phyloP scores from a whole-genome alignment of 1,140 invertebrate genomes.

The Nilaparvata lugens region DNA sequence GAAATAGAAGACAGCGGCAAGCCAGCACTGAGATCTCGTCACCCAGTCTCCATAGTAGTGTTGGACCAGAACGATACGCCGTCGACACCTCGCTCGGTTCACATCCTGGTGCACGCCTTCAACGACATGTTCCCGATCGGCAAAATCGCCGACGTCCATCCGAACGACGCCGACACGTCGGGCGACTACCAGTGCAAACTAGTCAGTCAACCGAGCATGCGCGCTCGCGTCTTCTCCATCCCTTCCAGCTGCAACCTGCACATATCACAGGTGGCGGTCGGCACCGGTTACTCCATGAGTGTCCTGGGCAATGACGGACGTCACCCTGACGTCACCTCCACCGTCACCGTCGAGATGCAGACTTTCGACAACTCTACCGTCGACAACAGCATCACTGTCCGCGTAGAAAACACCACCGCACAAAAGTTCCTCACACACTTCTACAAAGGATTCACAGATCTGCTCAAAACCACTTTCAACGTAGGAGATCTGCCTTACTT shows the following conservation, averaged over 20 bases:
- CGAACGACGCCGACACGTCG: constrained; percentile 78
- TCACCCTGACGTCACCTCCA: constrained; percentile 74
- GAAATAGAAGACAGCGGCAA: constrained; percentile 83
- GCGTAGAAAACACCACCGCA: constrained; percentile 60
- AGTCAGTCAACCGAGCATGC: constrained; percentile 44
- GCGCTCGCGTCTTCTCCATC: constrained; percentile 54
- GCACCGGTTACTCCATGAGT: constrained; percentile 56
- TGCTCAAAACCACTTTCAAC: constrained; percentile 52
- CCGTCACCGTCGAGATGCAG: constrained; percentile 70
- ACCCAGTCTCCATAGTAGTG: constrained; percentile 64
- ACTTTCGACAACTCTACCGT: constrained; percentile 71
- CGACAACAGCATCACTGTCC: constrained; percentile 68
- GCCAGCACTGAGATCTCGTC: constrained; percentile 70
- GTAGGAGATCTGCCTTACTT: constrained; percentile 54
- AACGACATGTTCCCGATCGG: constrained; percentile 58
- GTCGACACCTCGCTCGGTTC: constrained; percentile 70
- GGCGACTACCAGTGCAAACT: constrained; percentile 84
- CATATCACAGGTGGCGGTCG: constrained; percentile 53
- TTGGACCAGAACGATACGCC: constrained; percentile 88
- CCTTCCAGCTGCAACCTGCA: constrained; percentile 69
- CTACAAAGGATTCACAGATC: constrained; percentile 62
- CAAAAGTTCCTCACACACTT: constrained; percentile 61
- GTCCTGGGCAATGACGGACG: constrained; percentile 83
- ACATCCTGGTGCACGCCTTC: constrained; percentile 69
- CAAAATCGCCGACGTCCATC: constrained; percentile 82